Percentiles rank a stretch among this genome's conserved stretches.
phyloP scores from a whole-genome alignment of 2,888 invertebrate species.

The Pandemis corylana region DNA sequence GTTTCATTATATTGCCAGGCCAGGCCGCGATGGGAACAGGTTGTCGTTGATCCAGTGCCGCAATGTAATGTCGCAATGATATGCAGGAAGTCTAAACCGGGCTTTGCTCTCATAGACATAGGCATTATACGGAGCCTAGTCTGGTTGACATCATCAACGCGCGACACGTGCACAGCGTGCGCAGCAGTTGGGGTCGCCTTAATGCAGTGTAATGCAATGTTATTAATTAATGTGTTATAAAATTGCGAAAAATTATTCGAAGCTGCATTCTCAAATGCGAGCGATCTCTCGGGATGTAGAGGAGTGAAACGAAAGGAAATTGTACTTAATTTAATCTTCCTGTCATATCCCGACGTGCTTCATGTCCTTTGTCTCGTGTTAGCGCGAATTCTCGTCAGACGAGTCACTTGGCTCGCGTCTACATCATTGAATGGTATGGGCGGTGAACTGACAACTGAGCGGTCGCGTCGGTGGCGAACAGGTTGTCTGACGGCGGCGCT shows the following conservation, averaged over 20 bases:
- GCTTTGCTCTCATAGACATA: too few relatives aligned
- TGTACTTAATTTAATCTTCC: conserved; percentile 29
- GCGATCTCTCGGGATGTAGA: background rate
- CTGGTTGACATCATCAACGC: too few relatives aligned
- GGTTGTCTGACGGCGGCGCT: background rate
- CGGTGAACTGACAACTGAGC: background rate
- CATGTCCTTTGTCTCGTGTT: conserved; percentile 3
- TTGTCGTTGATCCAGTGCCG: too few relatives aligned
- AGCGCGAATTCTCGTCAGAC: background rate
- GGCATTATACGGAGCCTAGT: too few relatives aligned
- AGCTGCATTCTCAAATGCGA: background rate
- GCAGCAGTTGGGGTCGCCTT: too few relatives aligned
- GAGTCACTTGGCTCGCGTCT: background rate
- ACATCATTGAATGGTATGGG: background rate
- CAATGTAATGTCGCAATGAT: too few relatives aligned
- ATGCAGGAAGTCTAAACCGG: too few relatives aligned
- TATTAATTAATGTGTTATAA: too few relatives aligned
- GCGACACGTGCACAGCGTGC: too few relatives aligned
- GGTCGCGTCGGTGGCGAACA: background rate
- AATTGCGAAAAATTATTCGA: background rate
- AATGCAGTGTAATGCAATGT: too few relatives aligned
- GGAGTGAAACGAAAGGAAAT: conserved; percentile 2
- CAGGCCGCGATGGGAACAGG: too few relatives aligned
- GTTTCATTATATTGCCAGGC: too few relatives aligned
- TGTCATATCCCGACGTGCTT: background rate